These are phyloP conservation scores for Ceratitis capitata DNA, from an alignment of 1,140 invertebrate genomes.

Conservation along the genomic window DNA sequence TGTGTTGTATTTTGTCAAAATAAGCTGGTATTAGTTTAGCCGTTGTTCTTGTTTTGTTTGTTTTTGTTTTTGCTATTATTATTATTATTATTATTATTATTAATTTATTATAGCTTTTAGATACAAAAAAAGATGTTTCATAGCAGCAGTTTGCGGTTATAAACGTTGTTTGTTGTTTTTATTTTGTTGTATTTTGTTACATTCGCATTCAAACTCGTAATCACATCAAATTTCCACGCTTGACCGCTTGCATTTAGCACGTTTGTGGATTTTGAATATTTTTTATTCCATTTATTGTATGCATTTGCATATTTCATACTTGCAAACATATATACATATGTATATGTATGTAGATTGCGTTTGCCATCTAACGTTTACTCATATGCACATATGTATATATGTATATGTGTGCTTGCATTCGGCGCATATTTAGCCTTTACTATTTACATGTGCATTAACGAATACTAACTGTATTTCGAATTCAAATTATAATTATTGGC, in stretches of 20 bases:
- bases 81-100: slow-evolving; percentile 11
- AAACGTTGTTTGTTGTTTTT: neutral
- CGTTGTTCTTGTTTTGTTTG: slow-evolving; percentile 13
- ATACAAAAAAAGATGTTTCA: neutral
- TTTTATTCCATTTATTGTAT: no score
- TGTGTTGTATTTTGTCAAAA: neutral
- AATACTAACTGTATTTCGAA: neutral
- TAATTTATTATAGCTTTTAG: neutral
- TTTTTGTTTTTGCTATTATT: neutral
- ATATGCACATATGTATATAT: neutral
- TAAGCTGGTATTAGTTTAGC: slow-evolving; percentile 4
- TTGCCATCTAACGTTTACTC: neutral
- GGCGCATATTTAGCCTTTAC: neutral
- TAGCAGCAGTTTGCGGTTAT: neutral
- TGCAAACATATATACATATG: neutral
- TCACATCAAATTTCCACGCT: slow-evolving; percentile 29
- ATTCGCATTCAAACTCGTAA: slow-evolving; percentile 14
- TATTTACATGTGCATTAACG: neutral
- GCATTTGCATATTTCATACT: neutral
- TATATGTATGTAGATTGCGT: neutral
- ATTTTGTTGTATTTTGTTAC: neutral
- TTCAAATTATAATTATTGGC: slow-evolving; percentile 10
- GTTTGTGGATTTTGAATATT: neutral
- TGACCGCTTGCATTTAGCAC: slow-evolving; percentile 10
- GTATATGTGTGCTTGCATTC: neutral